These are phyloP conservation scores for Loxodonta africana DNA, from an alignment of 2,113 vertebrate species.

Conservation along the genomic window DNA sequence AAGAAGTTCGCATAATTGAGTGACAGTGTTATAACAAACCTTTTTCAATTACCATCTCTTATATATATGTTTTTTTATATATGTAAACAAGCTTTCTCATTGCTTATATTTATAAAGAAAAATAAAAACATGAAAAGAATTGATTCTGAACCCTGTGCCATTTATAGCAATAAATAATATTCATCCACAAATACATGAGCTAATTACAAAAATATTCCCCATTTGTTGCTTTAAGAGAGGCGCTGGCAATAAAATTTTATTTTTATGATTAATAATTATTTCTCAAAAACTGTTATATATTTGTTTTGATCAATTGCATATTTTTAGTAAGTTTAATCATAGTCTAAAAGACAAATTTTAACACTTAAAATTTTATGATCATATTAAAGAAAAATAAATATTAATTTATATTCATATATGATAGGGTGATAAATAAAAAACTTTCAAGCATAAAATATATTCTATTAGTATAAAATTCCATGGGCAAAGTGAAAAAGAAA, in stretches of 20 bases:
- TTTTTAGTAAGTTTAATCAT: slow-evolving; percentile 1
- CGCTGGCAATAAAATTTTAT: slow-evolving; percentile 17
- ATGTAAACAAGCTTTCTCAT: neutral
- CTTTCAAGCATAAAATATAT: neutral
- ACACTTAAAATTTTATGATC: neutral
- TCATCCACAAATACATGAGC: neutral
- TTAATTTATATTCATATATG: neutral
- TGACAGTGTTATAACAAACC: neutral
- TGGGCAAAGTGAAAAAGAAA: neutral
- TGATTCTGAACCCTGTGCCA: neutral
- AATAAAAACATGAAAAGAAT: neutral
- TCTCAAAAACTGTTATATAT: neutral
- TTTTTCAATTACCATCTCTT: neutral
- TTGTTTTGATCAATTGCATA: neutral
- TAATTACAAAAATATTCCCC: neutral
- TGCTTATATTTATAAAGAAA: slow-evolving; percentile 25
- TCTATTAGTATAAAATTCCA: neutral
- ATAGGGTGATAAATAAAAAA: neutral
- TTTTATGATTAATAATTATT: neutral
- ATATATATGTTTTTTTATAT: neutral
- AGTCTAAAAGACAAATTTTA: neutral
- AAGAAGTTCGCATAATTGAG: neutral
- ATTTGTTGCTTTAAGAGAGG: neutral
- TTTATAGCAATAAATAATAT: neutral
- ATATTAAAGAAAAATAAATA: neutral